Percentiles rank a stretch among this genome's conserved stretches.
These are phyloP conservation scores for Trogon surrucura DNA, from an alignment of 2,113 vertebrate genomes.

Conservation along the genomic window DNA sequence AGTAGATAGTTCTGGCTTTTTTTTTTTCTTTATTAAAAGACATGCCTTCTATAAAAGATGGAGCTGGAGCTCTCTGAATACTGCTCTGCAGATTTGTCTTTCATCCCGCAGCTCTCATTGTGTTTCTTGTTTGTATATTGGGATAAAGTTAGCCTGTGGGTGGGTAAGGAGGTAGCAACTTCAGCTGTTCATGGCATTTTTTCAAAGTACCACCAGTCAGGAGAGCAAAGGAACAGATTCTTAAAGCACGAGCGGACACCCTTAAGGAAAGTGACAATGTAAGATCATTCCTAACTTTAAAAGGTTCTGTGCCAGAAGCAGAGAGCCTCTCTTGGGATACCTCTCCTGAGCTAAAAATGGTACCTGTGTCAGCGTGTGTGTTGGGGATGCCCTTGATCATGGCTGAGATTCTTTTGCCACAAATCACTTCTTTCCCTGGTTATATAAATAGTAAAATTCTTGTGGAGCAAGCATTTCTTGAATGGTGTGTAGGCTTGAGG, in stretches of 20 bases:
- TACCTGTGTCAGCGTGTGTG: neutral
- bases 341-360: neutral
- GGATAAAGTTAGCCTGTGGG: neutral
- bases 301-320: neutral
- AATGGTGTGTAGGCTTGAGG: neutral
- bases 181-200: neutral
- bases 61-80: neutral
- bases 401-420: neutral
- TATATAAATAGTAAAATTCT: neutral
- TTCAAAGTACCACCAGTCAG: neutral
- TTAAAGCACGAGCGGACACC: neutral
- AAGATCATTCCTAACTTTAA: neutral
- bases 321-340: neutral
- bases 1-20: neutral
- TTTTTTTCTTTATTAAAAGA: neutral
- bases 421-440: neutral
- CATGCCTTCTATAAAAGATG: neutral
- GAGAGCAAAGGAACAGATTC: neutral
- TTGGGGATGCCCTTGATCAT: neutral
- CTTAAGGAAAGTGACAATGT: neutral
- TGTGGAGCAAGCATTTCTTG: neutral
- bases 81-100: neutral
- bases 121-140: neutral
- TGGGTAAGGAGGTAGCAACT: neutral
- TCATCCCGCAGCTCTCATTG: neutral